A percentile compares a stretch with the other conserved stretches of the same genome.
phyloP scores from a whole-genome alignment of 2,888 invertebrate genomes.

The Chirona hameri region DNA sequence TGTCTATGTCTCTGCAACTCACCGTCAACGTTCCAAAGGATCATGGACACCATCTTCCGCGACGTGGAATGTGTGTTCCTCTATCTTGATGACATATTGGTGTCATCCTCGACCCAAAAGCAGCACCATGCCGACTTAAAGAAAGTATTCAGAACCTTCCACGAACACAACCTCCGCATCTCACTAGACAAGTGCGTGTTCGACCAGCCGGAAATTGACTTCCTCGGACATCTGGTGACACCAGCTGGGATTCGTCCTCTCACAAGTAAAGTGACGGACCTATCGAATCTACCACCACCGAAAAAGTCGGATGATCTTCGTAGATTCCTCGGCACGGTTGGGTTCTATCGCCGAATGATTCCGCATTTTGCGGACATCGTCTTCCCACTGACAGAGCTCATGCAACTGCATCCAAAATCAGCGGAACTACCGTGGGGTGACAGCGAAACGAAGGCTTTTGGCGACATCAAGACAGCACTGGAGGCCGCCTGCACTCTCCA shows the following conservation, averaged over 20 bases:
- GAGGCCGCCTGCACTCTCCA: too few species aligned
- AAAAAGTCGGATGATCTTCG: constrained; percentile 3
- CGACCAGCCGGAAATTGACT: not conserved
- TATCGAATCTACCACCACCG: too few species aligned
- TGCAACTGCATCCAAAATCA: not conserved
- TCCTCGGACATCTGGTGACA: not conserved
- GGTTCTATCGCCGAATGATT: constrained; percentile 28
- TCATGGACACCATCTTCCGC: too few species aligned
- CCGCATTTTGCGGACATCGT: constrained; percentile 30
- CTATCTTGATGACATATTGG: not conserved
- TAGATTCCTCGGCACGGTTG: constrained; percentile 22
- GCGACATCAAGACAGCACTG: too few species aligned
- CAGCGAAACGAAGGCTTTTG: not conserved
- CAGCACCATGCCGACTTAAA: too few species aligned
- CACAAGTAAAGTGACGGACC: too few species aligned
- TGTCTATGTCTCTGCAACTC: constrained; percentile 32
- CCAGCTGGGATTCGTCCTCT: too few species aligned
- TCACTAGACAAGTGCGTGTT: constrained; percentile 31
- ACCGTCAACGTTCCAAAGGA: too few species aligned
- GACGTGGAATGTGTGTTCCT: not conserved
- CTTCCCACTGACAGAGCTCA: constrained; percentile 28
- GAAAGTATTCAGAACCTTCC: too few species aligned
- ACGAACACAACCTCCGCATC: too few species aligned
- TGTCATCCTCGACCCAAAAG: too few species aligned
- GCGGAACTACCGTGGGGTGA: too few species aligned